These are phyloP conservation scores for Ambastaia sidthimunki DNA, from an alignment of 2,797 vertebrate species.

Conservation along the genomic window DNA sequence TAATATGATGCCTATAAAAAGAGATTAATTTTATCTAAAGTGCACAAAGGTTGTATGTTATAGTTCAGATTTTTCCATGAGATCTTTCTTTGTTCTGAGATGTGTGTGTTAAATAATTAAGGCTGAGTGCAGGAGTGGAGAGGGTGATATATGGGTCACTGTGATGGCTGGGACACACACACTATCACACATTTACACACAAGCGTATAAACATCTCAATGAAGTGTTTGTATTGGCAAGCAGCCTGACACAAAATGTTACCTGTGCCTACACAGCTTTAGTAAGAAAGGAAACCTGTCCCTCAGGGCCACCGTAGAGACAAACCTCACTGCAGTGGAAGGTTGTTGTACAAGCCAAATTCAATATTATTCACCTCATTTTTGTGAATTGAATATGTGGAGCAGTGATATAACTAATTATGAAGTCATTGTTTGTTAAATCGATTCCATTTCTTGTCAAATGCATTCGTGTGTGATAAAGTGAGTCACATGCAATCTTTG, in stretches of 20 bases:
- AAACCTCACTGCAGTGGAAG: slow-evolving; percentile 6
- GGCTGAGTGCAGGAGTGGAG: slow-evolving; percentile 29
- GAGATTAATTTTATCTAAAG: background rate
- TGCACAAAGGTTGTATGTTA: background rate
- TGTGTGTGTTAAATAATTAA: slow-evolving; percentile 30
- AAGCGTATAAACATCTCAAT: slow-evolving; percentile 35
- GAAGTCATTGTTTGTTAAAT: too few relatives aligned
- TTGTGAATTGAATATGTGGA: too few relatives aligned
- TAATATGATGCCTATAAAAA: background rate
- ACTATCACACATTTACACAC: slow-evolving; percentile 31
- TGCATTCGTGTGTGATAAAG: too few relatives aligned
- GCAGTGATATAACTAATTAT: too few relatives aligned
- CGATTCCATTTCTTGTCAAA: too few relatives aligned
- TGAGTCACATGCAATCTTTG: background rate
- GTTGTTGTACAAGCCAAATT: background rate
- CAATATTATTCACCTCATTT: background rate
- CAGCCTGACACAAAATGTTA: slow-evolving; percentile 57
- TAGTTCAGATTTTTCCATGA: background rate
- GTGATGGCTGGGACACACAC: slow-evolving; percentile 62
- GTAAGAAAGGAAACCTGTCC: slow-evolving; percentile 36
- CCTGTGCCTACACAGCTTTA: slow-evolving; percentile 5
- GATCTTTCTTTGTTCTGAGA: slow-evolving; percentile 40
- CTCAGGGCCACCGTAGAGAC: slow-evolving; percentile 34
- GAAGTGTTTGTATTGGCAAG: slow-evolving; percentile 64
- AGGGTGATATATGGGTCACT: slow-evolving; percentile 78